Conservation (phyloP, 2,888 invertebrate species). For the Tolmerus cingulatus region DNA sequence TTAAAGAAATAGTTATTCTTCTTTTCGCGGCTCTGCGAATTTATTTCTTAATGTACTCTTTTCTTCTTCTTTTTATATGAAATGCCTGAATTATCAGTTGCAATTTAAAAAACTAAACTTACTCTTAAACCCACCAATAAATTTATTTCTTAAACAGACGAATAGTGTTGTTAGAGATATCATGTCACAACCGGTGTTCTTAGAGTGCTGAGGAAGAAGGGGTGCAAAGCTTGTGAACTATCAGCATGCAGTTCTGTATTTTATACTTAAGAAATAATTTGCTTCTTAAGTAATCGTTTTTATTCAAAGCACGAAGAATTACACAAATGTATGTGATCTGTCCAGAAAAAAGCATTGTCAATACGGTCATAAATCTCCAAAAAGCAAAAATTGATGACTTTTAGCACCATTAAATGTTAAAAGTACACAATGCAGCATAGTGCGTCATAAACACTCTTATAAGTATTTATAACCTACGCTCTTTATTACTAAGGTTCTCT, state of each 20-base stretch:
- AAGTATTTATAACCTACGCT: neutral
- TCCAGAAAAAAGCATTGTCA: neutral
- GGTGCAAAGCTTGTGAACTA: neutral
- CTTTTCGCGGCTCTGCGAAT: no score
- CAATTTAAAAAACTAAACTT: neutral
- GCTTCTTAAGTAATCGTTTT: neutral
- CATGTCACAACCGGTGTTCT: no score
- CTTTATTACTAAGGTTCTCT: neutral
- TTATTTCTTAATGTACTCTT: no score
- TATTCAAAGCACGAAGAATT: neutral
- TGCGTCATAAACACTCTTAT: neutral
- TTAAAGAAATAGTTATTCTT: no score
- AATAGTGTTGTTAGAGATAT: neutral
- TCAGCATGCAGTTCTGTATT: neutral
- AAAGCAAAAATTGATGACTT: neutral
- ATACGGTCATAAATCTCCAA: neutral
- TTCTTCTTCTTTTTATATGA: no score
- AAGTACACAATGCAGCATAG: neutral
- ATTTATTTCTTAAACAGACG: neutral
- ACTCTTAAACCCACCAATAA: neutral
- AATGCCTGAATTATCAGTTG: neutral
- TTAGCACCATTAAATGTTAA: neutral
- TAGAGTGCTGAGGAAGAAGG: neutral
- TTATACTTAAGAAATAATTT: neutral
- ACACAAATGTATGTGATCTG: neutral